Evolutionary conservation across 2,797 vertebrate genomes (phyloP), one percentile per base, ranked within the genome.

Genomic region (Syngnathus acus): DNA sequence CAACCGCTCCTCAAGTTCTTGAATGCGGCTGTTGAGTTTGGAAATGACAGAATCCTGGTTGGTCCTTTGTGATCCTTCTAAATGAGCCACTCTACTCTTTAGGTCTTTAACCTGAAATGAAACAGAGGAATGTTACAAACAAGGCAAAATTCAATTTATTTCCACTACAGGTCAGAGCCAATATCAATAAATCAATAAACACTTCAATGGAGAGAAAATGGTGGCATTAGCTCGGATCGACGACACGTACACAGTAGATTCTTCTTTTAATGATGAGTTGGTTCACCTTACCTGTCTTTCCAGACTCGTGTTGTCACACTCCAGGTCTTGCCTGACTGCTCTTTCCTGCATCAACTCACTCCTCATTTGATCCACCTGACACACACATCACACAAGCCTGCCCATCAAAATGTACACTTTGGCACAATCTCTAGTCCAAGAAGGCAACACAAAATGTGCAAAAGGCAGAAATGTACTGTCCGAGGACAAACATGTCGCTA

Each of bases 231-330:
- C 3, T 32, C 32, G 32, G 32, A 45, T 13, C 13, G 11, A 13
- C 48, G 1, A n/a, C 47, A 48, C 16, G 7, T 48, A 48, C 1
- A 17, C 5, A 17, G 7, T 9, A 59, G 19, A 39, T 59, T 16
- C 6, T 59, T 14, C 8, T 59, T 9, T 39, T 19, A 43, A 10
- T 40, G 59, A 14, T 43, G 10, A 10, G 59, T 11, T 43, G n/a
- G 59, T 21, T 43, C n/a, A 17, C 17, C 37, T 10, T 88, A 95
- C 95, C 94, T 99, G 96, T 86, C 96, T 94, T 91, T 99, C 97
- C 87, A 99, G 86, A 0, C 94, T 94, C 66, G 89, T 92, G 88
- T 95, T 98, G 91, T 99, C 95, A 85, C 95, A 98, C 82, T 99
- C 97, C 86, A 99, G 84, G 73, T 99, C 95, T 79, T 99, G 96